Conservation (phyloP, 1,140 invertebrate genomes). For the Heliconius nattereri region DNA sequence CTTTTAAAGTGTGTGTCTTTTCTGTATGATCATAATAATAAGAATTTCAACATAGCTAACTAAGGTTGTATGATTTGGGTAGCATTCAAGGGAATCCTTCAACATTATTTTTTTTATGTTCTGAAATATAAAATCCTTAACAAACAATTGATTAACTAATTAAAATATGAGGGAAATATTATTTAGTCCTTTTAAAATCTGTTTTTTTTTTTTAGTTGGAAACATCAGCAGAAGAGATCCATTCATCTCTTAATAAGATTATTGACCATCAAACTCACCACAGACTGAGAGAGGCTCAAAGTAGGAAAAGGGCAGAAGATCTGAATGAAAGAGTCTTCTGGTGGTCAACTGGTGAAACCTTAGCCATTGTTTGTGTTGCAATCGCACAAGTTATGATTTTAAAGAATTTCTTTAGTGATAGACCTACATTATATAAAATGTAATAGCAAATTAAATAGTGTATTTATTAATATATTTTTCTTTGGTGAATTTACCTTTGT, state of each 20-base stretch:
- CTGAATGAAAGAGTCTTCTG: slow-evolving; percentile 95
- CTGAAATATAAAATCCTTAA: no score
- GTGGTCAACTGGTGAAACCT: slow-evolving; percentile 95
- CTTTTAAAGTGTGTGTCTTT: no score
- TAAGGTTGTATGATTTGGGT: no score
- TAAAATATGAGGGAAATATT: slow-evolving; percentile 9
- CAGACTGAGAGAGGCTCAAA: slow-evolving; percentile 94
- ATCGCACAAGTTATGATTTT: slow-evolving; percentile 95
- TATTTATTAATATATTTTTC: slow-evolving; percentile 57
- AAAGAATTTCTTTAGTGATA: slow-evolving; percentile 97
- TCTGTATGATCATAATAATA: no score
- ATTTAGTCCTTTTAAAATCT: neutral
- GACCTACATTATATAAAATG: slow-evolving; percentile 79
- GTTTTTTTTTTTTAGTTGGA: slow-evolving; percentile 86
- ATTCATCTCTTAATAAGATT: slow-evolving; percentile 92
- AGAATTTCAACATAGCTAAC: no score
- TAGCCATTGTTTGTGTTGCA: slow-evolving; percentile 91
- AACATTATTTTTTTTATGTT: no score
- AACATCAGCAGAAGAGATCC: slow-evolving; percentile 92
- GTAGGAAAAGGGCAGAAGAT: slow-evolving; percentile 96
- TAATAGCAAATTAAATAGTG: slow-evolving; percentile 62
- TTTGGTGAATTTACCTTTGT: slow-evolving; percentile 35
- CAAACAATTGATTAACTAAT: neutral
- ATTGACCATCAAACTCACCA: slow-evolving; percentile 98
- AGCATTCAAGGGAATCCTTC: no score